Evolutionary conservation across 2,113 vertebrate species (phyloP).

Genomic region (Limnothrissa miodon): DNA sequence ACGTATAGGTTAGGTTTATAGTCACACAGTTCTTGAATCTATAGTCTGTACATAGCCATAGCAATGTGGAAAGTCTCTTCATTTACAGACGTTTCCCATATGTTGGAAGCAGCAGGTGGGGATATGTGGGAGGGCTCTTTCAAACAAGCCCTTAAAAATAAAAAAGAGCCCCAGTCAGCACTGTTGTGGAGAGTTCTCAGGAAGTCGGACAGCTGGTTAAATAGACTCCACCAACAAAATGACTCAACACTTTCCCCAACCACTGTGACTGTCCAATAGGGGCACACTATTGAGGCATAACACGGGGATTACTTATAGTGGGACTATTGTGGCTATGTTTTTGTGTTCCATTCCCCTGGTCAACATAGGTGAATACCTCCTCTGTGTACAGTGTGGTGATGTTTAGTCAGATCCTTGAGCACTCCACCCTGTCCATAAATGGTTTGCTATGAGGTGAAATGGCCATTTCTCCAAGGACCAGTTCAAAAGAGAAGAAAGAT

Average conservation of each 20-base stretch:
- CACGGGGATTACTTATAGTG: not conserved
- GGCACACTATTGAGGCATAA: not conserved
- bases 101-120: constrained; percentile 19
- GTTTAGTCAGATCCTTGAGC: not conserved
- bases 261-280: not conserved
- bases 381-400: not conserved
- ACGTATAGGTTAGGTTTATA: not conserved
- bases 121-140: constrained; percentile 64
- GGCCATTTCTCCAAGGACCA: not conserved
- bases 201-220: constrained; percentile 55
- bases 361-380: not conserved
- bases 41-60: not conserved
- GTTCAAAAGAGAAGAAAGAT: not conserved
- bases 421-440: not conserved
- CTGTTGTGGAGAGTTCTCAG: constrained; percentile 57
- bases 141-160: constrained; percentile 48
- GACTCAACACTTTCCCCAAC: constrained; percentile 23
- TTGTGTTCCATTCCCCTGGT: not conserved
- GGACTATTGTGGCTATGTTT: not conserved
- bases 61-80: not conserved
- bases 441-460: not conserved
- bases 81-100: not conserved
- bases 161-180: constrained; percentile 45
- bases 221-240: constrained; percentile 32
- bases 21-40: not conserved